Percentiles rank a stretch among this genome's conserved stretches.
Evolutionary conservation across 2,797 vertebrate species (phyloP).

Genomic region (Chiroxiphia lanceolata): DNA sequence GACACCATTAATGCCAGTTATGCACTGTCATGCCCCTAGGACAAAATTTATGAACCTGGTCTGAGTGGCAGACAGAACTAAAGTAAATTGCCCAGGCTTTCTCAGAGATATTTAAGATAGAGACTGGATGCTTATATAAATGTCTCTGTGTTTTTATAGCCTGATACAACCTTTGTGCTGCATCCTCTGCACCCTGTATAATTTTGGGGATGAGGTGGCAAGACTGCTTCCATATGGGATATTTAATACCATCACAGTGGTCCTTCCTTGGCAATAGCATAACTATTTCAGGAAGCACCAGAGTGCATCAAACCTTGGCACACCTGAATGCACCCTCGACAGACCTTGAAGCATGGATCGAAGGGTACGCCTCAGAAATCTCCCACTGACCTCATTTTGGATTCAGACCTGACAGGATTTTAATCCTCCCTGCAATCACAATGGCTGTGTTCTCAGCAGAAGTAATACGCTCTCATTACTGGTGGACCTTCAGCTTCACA

Average conservation of each 20-base stretch:
- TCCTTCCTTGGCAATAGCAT: neutral
- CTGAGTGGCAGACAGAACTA: neutral
- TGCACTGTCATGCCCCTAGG: neutral
- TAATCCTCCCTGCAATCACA: neutral
- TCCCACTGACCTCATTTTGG: constrained; percentile 33
- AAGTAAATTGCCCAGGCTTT: neutral
- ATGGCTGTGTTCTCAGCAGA: constrained; percentile 18
- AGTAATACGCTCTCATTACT: constrained; percentile 29
- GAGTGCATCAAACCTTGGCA: constrained; percentile 15
- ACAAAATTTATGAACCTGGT: neutral
- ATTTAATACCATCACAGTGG: neutral
- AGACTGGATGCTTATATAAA: neutral
- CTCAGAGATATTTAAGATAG: neutral
- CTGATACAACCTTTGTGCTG: neutral
- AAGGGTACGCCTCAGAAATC: constrained; percentile 39
- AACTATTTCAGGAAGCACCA: constrained; percentile 13
- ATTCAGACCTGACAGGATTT: constrained; percentile 41
- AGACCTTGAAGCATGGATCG: constrained; percentile 35
- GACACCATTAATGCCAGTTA: neutral
- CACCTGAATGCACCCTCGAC: constrained; percentile 28
- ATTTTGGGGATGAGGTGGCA: neutral
- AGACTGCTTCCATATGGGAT: neutral
- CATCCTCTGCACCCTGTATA: neutral
- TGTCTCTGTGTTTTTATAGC: neutral
- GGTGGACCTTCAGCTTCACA: constrained; percentile 44